phyloP scores from a whole-genome alignment of 2,888 invertebrate genomes.

The Mechanitis mazaeus region DNA sequence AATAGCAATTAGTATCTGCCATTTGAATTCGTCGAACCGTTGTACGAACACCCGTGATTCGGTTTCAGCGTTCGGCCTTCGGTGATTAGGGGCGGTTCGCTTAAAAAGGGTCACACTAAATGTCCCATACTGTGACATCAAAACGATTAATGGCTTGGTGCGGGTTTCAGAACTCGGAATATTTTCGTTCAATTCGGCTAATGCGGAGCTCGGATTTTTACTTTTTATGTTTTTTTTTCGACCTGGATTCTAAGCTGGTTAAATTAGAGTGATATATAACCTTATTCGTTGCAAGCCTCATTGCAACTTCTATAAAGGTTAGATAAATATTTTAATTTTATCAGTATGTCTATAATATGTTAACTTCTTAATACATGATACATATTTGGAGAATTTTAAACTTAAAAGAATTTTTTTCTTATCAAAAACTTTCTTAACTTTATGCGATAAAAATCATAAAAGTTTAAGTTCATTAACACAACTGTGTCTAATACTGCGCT shows the following conservation, averaged over 20 bases:
- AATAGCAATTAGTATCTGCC: constrained; percentile 46
- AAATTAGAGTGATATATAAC: constrained; percentile 31
- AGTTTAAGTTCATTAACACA: no score
- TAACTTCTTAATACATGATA: no score
- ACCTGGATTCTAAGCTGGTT: constrained; percentile 34
- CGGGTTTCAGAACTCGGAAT: constrained; percentile 58
- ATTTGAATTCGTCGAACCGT: constrained; percentile 46
- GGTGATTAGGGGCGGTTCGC: constrained; percentile 63
- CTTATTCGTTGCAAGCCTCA: constrained; percentile 11
- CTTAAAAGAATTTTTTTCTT: no score
- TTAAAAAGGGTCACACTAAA: constrained; percentile 75
- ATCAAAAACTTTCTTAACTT: no score
- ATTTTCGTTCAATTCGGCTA: constrained; percentile 65
- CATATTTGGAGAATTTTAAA: no score
- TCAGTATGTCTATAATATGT: no score
- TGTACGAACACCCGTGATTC: constrained; percentile 43
- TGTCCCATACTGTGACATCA: constrained; percentile 74
- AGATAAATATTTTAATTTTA: constrained; percentile 4
- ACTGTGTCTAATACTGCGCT: no score
- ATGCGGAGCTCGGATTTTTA: constrained; percentile 55
- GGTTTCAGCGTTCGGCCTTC: constrained; percentile 54
- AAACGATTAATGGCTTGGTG: constrained; percentile 71
- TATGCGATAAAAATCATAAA: no score
- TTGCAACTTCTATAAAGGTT: constrained; percentile 12
- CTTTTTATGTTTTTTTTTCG: constrained; percentile 44